Evolutionary conservation across 2,113 vertebrate genomes (phyloP), one percentile per base, ranked within the genome.

Genomic region (Martes martes): DNA sequence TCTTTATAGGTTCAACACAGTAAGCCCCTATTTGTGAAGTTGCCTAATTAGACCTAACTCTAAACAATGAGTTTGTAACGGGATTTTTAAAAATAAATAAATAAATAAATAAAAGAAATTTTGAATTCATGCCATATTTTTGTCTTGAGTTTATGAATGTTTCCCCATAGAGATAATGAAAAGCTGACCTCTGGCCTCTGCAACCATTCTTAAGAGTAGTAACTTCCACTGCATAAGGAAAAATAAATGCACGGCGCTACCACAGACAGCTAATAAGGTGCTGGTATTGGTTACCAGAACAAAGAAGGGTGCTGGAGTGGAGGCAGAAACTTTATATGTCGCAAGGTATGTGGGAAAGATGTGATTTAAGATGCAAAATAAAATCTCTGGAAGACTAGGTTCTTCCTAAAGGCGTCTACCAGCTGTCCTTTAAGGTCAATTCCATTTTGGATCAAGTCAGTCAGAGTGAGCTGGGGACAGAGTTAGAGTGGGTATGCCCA

Each of bases 161-260:
- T 96, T 97, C 89, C 71, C 84, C 67, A 89, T 0, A 89, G 73
- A 97, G 79, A 95, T 78, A 23, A 94, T 82, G 86, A 89, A 96
- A 95, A 89, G 82, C 59, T 85, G 84, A 50, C 90, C 69, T 93
- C 31, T 69, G 57, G 45, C 28, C 74, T 89, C 57, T 78, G 89
- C 24, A 86, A 15, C 45, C 85, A 93, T 94, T 90, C 90, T 91
- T 39, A 57, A 89, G 33, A 80, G 45, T 26, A 95, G 31, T 76
- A 73, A 89, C 73, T 26, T 71, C 39, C 55, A 45, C 33, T n/a
- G 19, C 73, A n/a, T 23, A 6, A 33, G 89, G 80, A 33, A 59
- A 59, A 76, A 50, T 31, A 59, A 71, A 50, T 31, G 59, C 67
- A 79, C 4, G 31, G 33, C 47, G 45, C 28, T 24, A 21, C 52